These are phyloP conservation scores for Brenthis ino DNA, from an alignment of 2,888 invertebrate genomes.

Conservation along the genomic window DNA sequence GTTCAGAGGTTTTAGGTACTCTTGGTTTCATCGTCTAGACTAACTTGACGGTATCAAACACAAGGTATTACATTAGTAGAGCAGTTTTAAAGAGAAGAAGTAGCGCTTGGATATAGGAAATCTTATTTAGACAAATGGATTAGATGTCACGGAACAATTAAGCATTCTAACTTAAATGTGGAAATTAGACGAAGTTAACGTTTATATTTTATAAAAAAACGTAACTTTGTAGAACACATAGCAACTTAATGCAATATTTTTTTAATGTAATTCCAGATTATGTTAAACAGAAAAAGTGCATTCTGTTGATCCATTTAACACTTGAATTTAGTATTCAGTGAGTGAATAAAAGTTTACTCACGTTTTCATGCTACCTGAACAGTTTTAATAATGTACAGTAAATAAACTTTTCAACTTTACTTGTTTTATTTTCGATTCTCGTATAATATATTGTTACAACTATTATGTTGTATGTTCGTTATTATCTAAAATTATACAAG, in stretches of 20 bases:
- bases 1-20: neutral
- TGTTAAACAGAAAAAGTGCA: conserved; percentile 39
- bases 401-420: conserved; percentile 11
- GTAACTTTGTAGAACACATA: neutral
- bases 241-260: neutral
- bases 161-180: neutral
- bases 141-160: neutral
- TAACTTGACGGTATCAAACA: neutral
- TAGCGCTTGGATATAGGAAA: neutral
- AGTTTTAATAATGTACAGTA: conserved; percentile 21
- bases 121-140: neutral
- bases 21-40: neutral
- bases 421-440: neutral
- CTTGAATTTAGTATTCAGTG: conserved; percentile 41
- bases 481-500: too few species aligned
- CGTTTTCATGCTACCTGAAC: conserved; percentile 20
- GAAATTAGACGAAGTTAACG: too few species aligned
- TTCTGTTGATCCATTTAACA: conserved; percentile 50
- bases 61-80: neutral
- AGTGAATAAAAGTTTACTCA: conserved; percentile 20
- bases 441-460: neutral
- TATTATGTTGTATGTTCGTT: neutral
- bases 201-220: neutral
- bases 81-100: too few species aligned
- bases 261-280: conserved; percentile 4